Conservation (phyloP, 1,140 invertebrate genomes). For the Adoxophyes honmai region DNA sequence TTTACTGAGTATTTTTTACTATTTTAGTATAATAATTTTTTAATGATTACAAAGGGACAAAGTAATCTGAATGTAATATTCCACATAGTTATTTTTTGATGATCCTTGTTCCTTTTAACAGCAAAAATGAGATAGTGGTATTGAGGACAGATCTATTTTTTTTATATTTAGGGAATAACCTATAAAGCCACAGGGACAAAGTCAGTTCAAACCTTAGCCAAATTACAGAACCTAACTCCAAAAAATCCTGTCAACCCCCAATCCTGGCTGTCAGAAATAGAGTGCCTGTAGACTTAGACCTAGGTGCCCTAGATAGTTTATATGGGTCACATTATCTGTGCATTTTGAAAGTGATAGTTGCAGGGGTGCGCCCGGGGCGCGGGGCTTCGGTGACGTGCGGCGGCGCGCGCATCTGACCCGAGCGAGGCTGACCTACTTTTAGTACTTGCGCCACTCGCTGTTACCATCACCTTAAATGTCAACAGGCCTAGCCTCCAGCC, state of each 20-base stretch:
- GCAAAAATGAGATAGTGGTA: too few species aligned
- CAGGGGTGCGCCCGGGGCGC: not conserved
- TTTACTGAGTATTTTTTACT: too few species aligned
- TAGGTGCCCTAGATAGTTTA: constrained; percentile 16
- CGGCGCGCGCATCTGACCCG: constrained; percentile 47
- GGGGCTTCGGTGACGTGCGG: constrained; percentile 42
- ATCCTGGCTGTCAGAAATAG: not conserved
- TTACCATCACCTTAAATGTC: constrained; percentile 45
- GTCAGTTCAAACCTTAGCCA: not conserved
- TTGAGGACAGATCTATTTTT: too few species aligned
- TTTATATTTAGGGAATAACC: too few species aligned
- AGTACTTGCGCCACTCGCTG: constrained; percentile 46
- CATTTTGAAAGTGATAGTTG: constrained; percentile 50
- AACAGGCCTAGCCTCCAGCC: constrained; percentile 42
- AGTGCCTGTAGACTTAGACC: not conserved
- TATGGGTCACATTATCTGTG: constrained; percentile 20
- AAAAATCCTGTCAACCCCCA: not conserved
- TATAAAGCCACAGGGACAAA: too few species aligned
- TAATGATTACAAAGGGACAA: too few species aligned
- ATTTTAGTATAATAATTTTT: too few species aligned
- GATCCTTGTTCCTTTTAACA: too few species aligned
- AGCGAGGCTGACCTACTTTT: constrained; percentile 50
- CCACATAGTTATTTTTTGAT: too few species aligned
- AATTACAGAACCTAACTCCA: not conserved
- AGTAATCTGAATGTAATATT: too few species aligned